Evolutionary conservation across 1,140 invertebrate species (phyloP).

Genomic region (Meloidogyne exigua): DNA sequence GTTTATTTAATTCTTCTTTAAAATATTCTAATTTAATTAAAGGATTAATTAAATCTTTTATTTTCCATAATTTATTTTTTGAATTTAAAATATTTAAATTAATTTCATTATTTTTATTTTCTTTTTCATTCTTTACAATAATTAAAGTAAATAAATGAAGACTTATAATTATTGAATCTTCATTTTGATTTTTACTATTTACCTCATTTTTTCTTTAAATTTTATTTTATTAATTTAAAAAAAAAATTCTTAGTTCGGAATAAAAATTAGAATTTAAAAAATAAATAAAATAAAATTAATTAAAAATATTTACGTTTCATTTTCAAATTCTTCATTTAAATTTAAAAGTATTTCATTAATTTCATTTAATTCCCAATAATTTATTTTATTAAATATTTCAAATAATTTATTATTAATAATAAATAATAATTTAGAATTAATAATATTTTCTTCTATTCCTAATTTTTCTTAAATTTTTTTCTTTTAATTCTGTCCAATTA

Average conservation of each 20-base stretch:
- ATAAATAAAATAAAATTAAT: no score
- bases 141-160: neutral
- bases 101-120: no score
- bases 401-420: neutral
- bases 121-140: neutral
- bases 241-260: no score
- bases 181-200: neutral
- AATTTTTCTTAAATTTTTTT: neutral
- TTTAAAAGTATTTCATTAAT: neutral
- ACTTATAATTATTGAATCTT: neutral
- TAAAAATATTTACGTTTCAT: neutral
- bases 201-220: neutral
- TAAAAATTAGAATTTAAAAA: no score
- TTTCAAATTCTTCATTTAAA: neutral
- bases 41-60: neutral
- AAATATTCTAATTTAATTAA: neutral
- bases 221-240: no score
- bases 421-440: neutral
- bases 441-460: neutral
- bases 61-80: neutral
- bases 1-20: neutral
- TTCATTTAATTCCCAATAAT: neutral
- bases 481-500: neutral
- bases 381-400: neutral
- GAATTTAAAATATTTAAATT: neutral